Conservation (phyloP, 2,113 vertebrate genomes). For the Caranx ignobilis region DNA sequence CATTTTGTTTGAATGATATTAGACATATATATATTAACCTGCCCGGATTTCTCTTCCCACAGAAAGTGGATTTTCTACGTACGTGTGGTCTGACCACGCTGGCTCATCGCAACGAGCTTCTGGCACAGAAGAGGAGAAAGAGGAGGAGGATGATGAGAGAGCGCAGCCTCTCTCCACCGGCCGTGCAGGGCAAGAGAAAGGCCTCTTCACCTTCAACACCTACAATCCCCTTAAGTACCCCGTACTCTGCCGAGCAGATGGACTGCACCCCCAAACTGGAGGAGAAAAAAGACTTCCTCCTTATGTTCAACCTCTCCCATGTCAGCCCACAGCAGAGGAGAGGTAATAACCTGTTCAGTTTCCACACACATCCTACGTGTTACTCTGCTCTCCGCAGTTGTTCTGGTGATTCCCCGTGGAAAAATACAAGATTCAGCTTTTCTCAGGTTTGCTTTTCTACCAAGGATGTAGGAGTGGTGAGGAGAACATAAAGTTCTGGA, state of each 20-base stretch:
- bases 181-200: conserved; percentile 87
- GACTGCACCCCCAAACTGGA: conserved; percentile 92
- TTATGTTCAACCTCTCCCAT: conserved; percentile 93
- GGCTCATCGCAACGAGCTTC: conserved; percentile 90
- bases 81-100: conserved; percentile 94
- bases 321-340: conserved; percentile 92
- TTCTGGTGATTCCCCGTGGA: conserved; percentile 16
- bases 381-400: conserved; percentile 28
- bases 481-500: conserved; percentile 47
- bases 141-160: conserved; percentile 94
- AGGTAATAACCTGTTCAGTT: conserved; percentile 83
- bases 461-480: conserved; percentile 40
- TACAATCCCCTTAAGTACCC: conserved; percentile 87
- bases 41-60: conserved; percentile 41
- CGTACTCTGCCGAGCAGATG: conserved; percentile 95
- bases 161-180: conserved; percentile 90
- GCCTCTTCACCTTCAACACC: conserved; percentile 67
- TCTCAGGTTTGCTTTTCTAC: conserved; percentile 28
- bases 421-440: conserved; percentile 7
- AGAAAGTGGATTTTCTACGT: conserved; percentile 96
- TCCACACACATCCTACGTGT: conserved; percentile 43
- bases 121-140: conserved; percentile 92
- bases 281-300: conserved; percentile 96
- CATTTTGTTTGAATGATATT: background rate
- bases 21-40: conserved; percentile 1